Evolutionary conservation across 2,888 invertebrate genomes (phyloP), one percentile per base, ranked within the genome.

Genomic region (Vesta saturnalis): DNA sequence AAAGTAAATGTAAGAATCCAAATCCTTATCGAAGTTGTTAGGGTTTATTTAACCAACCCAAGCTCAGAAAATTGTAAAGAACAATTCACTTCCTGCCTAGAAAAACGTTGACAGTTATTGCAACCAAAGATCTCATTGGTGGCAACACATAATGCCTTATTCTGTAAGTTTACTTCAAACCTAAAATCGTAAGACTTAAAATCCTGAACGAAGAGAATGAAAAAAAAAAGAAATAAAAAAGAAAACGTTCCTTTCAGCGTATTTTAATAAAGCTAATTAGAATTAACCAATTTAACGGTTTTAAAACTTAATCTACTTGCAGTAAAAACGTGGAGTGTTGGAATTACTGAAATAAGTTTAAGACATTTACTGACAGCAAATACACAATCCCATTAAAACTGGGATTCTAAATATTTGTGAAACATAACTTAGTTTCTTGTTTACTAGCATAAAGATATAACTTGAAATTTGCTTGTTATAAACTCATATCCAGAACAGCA

Each of bases 31-130:
- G 12, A 2, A 10, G n/a, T n/a, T 39, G 39, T 39, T 39, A n/a
- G n/a, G 39, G 39, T 39, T 39, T 39, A 39, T 39, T 39, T 39
- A 39, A 39, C 39, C 8, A 39, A 39, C 39, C 39, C 39, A n/a
- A 39, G 39, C 39, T 39, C 39, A 39, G 39, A 39, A 39, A 39
- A 39, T 39, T 39, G 39, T 39, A 39, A 39, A 39, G 39, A 39
- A 39, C 39, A 39, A 2, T 39, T 39, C 39, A 39, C 39, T 39
- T 39, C 39, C 39, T 39, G 39, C 39, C 39, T 39, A 10, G 39
- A 39, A 39, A 39, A n/a, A 39, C 39, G 39, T 10, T 39, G 39
- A 39, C 39, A 39, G 39, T 39, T 39, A 39, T 39, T 39, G 39
- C 39, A 39, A 39, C 3, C 39, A 39, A 39, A 39, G 39, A 39